A percentile compares a stretch with the other conserved stretches of the same genome.
Conservation (phyloP, 1,140 invertebrate genomes). For the Anoplolepis gracilipes region DNA sequence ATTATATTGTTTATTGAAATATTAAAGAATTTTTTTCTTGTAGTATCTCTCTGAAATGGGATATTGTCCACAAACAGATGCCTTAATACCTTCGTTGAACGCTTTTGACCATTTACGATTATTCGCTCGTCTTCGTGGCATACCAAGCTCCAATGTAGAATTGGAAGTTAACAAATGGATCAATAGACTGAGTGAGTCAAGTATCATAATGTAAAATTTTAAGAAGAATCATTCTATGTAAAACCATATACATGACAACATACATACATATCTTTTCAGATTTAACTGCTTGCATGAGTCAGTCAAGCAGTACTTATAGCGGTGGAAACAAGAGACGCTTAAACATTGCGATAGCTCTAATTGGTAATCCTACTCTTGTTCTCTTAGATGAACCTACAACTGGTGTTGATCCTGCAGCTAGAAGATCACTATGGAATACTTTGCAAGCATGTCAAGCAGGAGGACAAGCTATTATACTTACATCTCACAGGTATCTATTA, state of each 20-base stretch:
- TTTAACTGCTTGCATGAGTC: conserved; percentile 82
- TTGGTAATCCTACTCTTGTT: conserved; percentile 91
- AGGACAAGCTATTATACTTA: conserved; percentile 91
- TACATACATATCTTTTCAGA: conserved; percentile 68
- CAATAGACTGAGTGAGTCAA: conserved; percentile 82
- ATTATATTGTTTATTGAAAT: not conserved
- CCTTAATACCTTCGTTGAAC: conserved; percentile 90
- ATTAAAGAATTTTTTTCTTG: conserved; percentile 43
- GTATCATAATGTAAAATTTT: not conserved
- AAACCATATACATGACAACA: not conserved
- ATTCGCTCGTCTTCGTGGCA: conserved; percentile 89
- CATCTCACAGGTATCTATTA: conserved; percentile 89
- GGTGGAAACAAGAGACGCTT: conserved; percentile 98
- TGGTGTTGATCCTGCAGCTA: conserved; percentile 94
- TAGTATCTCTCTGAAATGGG: conserved; percentile 87
- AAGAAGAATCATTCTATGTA: not conserved
- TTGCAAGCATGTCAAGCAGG: conserved; percentile 87
- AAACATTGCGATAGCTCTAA: conserved; percentile 96
- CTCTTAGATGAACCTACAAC: conserved; percentile 92
- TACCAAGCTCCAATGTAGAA: conserved; percentile 85
- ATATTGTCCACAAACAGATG: conserved; percentile 91
- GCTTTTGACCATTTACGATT: conserved; percentile 89
- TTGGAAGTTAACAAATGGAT: conserved; percentile 86
- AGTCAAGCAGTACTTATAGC: conserved; percentile 89
- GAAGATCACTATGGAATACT: conserved; percentile 92